Percentiles rank a stretch among this genome's conserved stretches.
Evolutionary conservation across 2,797 vertebrate species (phyloP).

Genomic region (Vipera latastei): DNA sequence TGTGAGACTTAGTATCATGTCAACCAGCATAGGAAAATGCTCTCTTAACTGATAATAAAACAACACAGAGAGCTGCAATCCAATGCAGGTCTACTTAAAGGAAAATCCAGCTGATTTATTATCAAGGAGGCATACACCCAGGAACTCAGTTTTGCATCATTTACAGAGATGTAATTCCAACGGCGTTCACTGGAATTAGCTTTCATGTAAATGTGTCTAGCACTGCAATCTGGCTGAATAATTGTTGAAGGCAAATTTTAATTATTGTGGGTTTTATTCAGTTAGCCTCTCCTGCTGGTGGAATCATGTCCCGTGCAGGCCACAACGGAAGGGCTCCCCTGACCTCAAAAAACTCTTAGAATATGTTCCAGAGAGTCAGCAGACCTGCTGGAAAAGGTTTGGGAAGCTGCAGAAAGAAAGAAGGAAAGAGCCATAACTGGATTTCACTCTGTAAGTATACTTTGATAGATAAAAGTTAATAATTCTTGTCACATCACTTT

Average conservation of each 20-base stretch:
- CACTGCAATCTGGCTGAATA: not conserved
- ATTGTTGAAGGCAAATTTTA: not conserved
- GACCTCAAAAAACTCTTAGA: not conserved
- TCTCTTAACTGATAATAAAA: not conserved
- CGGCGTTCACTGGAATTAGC: not conserved
- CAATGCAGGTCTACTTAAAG: not conserved
- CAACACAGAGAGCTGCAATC: not conserved
- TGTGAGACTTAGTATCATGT: not conserved
- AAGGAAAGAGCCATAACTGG: not conserved
- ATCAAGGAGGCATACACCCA: not conserved
- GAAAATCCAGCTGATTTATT: not conserved
- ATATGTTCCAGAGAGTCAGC: not conserved
- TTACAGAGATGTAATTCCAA: not conserved
- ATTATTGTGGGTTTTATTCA: not conserved
- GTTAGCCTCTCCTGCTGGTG: not conserved
- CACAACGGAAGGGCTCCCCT: not conserved
- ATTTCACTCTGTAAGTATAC: not conserved
- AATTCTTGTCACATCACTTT: not conserved
- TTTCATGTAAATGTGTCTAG: not conserved
- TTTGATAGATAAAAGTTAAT: not conserved
- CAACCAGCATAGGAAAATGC: no score
- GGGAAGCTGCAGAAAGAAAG: not conserved
- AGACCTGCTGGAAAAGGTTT: not conserved
- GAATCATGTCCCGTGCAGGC: not conserved
- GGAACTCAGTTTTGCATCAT: not conserved